phyloP scores from a whole-genome alignment of 1,140 invertebrate species.

The Steinernema feltiae region DNA sequence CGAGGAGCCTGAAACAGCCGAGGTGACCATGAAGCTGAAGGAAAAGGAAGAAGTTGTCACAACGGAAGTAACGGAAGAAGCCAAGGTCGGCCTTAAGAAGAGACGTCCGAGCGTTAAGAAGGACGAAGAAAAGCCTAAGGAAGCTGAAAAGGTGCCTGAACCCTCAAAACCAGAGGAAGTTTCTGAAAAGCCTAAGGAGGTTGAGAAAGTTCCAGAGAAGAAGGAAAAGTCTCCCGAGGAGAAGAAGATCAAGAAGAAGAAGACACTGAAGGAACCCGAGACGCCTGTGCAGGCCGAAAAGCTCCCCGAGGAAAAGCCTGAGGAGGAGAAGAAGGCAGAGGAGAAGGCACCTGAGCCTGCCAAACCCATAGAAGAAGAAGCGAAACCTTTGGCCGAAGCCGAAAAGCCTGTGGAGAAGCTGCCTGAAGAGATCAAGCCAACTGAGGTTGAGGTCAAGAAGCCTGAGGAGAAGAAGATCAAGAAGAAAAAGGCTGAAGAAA shows the following conservation, averaged over 20 bases:
- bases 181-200: too few relatives aligned
- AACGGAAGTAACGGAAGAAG: too few relatives aligned
- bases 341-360: neutral
- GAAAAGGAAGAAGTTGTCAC: too few relatives aligned
- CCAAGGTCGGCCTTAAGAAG: too few relatives aligned
- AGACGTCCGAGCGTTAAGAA: too few relatives aligned
- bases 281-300: slow-evolving; percentile 17
- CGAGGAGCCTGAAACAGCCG: too few relatives aligned
- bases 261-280: slow-evolving; percentile 4
- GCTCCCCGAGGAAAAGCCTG: neutral
- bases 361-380: neutral
- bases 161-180: too few relatives aligned
- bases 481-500: neutral
- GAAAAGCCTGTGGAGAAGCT: neutral
- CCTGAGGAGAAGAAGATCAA: neutral
- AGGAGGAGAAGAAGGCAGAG: slow-evolving; percentile 28
- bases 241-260: slow-evolving; percentile 18
- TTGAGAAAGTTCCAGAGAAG: neutral
- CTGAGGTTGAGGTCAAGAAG: neutral
- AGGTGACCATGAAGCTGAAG: too few relatives aligned
- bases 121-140: too few relatives aligned
- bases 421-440: neutral
- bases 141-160: too few relatives aligned
- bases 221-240: neutral
- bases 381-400: slow-evolving; percentile 1